phyloP scores from a whole-genome alignment of 2,888 invertebrate species.

The Digitonthophagus gazella region DNA sequence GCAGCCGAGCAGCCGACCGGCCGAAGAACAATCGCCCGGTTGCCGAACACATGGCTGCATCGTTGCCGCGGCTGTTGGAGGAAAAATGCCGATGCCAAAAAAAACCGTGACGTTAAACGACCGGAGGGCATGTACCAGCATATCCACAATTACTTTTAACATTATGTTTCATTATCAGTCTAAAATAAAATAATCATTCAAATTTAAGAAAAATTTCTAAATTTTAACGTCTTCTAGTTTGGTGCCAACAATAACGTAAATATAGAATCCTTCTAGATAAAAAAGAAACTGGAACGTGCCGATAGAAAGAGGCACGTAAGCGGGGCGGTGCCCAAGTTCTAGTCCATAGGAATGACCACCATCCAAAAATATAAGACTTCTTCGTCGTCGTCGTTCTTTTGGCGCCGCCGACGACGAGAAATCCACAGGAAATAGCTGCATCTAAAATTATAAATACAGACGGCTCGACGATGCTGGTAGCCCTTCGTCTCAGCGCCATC shows the following conservation, averaged over 20 bases:
- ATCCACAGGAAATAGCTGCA: constrained; percentile 37
- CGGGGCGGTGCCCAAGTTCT: background rate
- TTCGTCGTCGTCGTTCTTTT: constrained; percentile 6
- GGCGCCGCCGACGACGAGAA: constrained; percentile 6
- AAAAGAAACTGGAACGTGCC: background rate
- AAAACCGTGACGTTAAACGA: background rate
- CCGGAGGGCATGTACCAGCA: no score
- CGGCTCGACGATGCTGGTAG: constrained; percentile 1
- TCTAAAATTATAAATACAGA: constrained; percentile 37
- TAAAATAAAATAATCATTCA: no score
- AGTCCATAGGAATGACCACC: background rate
- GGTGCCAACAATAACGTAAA: background rate
- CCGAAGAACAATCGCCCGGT: background rate
- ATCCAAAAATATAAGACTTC: background rate
- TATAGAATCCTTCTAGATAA: background rate
- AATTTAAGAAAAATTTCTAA: no score
- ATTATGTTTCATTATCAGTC: no score
- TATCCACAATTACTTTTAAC: no score
- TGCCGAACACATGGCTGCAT: background rate
- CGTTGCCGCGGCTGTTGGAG: background rate
- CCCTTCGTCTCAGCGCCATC: background rate
- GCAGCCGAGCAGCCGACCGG: no score
- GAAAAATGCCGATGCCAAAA: background rate
- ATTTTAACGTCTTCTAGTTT: background rate
- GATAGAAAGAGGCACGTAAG: background rate